Evolutionary conservation across 2,888 invertebrate genomes (phyloP).

Genomic region (Ennomos erosarius): DNA sequence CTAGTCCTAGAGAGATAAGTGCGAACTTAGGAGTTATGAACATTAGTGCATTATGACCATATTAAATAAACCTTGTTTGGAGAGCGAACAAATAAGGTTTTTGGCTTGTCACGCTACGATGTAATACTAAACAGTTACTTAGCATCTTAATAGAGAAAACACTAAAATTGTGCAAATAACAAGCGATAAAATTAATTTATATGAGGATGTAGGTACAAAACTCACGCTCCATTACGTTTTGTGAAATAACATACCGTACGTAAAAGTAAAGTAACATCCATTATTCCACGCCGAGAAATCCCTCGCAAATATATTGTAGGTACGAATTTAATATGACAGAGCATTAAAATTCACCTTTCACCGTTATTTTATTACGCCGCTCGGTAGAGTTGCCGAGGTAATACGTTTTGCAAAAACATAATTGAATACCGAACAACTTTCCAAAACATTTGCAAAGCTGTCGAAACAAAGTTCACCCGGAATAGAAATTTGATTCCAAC

Average conservation of each 20-base stretch:
- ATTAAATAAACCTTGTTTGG: no score
- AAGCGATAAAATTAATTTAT: slow-evolving; percentile 16
- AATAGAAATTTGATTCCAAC: slow-evolving; percentile 55
- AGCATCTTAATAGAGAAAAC: no score
- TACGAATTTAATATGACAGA: slow-evolving; percentile 25
- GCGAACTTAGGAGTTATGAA: no score
- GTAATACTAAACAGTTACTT: no score
- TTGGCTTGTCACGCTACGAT: no score
- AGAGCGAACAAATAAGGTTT: no score
- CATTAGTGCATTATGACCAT: no score
- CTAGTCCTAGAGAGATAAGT: no score
- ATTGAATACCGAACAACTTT: slow-evolving; percentile 60
- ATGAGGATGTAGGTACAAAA: slow-evolving; percentile 6
- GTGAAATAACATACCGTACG: slow-evolving; percentile 23
- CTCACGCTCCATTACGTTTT: slow-evolving; percentile 23
- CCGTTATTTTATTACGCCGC: slow-evolving; percentile 30
- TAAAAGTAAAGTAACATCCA: slow-evolving; percentile 29
- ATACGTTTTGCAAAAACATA: slow-evolving; percentile 44
- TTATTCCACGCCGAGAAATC: slow-evolving; percentile 26
- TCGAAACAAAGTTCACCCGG: slow-evolving; percentile 53
- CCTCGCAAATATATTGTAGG: slow-evolving; percentile 16
- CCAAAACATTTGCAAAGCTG: slow-evolving; percentile 54
- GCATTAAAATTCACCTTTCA: slow-evolving; percentile 35
- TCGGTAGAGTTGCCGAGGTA: slow-evolving; percentile 15
- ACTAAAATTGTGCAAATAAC: no score